These are phyloP conservation scores for Drosophila nigromelanica DNA, from an alignment of 1,140 invertebrate species.

Conservation along the genomic window DNA sequence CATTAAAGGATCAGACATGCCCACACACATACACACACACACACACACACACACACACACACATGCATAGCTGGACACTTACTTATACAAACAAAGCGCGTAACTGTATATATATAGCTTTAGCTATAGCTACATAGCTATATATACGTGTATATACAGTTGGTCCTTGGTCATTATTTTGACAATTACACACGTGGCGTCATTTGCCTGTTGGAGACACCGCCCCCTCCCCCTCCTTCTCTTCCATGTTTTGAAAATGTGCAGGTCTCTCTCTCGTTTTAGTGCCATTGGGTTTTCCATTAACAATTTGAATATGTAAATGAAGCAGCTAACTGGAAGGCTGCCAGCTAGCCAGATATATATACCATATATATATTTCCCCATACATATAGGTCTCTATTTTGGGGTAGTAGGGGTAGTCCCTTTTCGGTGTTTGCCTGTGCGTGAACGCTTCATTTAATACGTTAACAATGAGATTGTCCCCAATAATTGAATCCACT, in stretches of 20 bases:
- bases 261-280: slow-evolving; percentile 5
- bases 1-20: slow-evolving; percentile 81
- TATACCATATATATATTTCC: neutral
- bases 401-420: neutral
- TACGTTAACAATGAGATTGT: slow-evolving; percentile 83
- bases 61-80: slow-evolving; percentile 68
- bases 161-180: slow-evolving; percentile 77
- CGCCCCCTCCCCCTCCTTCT: neutral
- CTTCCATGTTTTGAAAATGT: neutral
- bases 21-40: slow-evolving; percentile 48
- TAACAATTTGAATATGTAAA: slow-evolving; percentile 83
- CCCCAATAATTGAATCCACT: slow-evolving; percentile 82
- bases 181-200: slow-evolving; percentile 80
- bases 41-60: slow-evolving; percentile 29
- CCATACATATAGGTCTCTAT: neutral
- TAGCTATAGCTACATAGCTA: neutral
- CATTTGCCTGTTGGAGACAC: slow-evolving; percentile 48
- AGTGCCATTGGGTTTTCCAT: slow-evolving; percentile 74
- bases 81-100: slow-evolving; percentile 76
- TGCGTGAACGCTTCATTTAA: slow-evolving; percentile 80
- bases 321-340: slow-evolving; percentile 33
- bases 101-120: neutral
- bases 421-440: slow-evolving; percentile 61
- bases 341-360: neutral
- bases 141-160: slow-evolving; percentile 21